Base-by-base conservation (phyloP, 2,888 invertebrate species). In the Callosobruchus maculatus region DNA sequence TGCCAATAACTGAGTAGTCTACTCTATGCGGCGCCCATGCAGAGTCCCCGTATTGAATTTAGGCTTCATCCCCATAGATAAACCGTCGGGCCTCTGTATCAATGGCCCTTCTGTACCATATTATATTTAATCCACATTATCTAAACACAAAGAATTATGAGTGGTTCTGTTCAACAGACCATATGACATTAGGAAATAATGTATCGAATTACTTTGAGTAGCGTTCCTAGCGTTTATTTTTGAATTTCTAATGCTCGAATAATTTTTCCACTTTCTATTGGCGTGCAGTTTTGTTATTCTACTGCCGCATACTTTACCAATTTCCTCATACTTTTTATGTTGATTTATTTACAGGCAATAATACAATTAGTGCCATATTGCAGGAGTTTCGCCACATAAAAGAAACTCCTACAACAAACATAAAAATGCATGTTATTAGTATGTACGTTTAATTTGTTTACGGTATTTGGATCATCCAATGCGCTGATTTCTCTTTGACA, bases 141-240 rank as follows among this genome's bases (percentile, higher is more conserved):
- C 79, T 79, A 77, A 79, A 81, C 82, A 83, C 83, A 84, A 84
- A 81, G 83, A 83, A 85, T 85, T 84, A 84, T 84, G 83, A 84
- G 83, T 81, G 82, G 82, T 83, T 78, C 80, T 84, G 85, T 82
- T 83, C 84, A 85, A 77, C 82, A 79, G 83, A 83, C 82, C 85
- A 82, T 84, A 81, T 82, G 83, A 84, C 83, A 82, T 81, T 82
- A 78, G 82, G 79, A 82, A 83, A 84, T 83, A 81, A 83, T 83
- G 83, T 84, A 84, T 84, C 84, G 79, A 82, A 81, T 84, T 84
- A 82, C 84, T 77, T 71, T 74, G 74, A 82, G 80, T 76, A 76
- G 77, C 49, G 49, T 49, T 75, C 75, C 79, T 80, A 78, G 77
- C 79, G 78, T 80, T 77, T 79, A 81, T 80, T 78, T 77, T 79